Percentiles rank a stretch among this genome's conserved stretches.
Conservation (phyloP, 1,140 invertebrate genomes). For the Aphaenogaster ashmeadi region DNA sequence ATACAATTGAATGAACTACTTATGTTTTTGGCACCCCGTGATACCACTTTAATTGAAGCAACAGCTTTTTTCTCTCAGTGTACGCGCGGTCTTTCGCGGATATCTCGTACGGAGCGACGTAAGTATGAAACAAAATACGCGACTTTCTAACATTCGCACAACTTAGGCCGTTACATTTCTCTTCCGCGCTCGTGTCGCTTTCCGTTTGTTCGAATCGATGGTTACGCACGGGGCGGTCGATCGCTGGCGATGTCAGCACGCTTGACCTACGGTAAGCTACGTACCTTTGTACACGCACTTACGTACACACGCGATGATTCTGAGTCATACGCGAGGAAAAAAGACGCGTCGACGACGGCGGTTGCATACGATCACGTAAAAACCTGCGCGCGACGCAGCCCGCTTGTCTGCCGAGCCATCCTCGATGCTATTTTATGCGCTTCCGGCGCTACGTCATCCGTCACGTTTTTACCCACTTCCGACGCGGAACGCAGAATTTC, state of each 20-base stretch:
- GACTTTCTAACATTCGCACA: background rate
- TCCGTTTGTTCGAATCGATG: constrained; percentile 12
- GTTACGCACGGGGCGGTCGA: background rate
- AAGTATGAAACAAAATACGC: background rate
- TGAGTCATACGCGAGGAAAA: constrained; percentile 3
- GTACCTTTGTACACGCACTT: background rate
- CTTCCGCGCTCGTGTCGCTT: background rate
- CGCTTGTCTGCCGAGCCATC: background rate
- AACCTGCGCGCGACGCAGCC: constrained; percentile 42
- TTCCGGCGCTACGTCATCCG: constrained; percentile 39
- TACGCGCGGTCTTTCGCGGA: background rate
- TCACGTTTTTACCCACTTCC: constrained; percentile 68
- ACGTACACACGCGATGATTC: background rate
- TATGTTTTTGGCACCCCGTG: no score
- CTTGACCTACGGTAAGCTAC: constrained; percentile 44
- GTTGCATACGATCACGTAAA: constrained; percentile 36
- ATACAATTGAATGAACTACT: no score
- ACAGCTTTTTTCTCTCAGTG: no score
- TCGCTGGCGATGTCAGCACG: background rate
- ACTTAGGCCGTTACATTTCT: constrained; percentile 15
- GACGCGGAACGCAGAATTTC: constrained; percentile 17
- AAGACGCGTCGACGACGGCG: background rate
- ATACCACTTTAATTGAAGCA: no score
- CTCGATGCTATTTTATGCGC: constrained; percentile 65
- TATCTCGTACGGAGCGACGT: background rate